Percentiles rank a stretch among this genome's conserved stretches.
These are phyloP conservation scores for Acanthosoma haemorrhoidale DNA, from an alignment of 2,888 invertebrate species.

Conservation along the genomic window DNA sequence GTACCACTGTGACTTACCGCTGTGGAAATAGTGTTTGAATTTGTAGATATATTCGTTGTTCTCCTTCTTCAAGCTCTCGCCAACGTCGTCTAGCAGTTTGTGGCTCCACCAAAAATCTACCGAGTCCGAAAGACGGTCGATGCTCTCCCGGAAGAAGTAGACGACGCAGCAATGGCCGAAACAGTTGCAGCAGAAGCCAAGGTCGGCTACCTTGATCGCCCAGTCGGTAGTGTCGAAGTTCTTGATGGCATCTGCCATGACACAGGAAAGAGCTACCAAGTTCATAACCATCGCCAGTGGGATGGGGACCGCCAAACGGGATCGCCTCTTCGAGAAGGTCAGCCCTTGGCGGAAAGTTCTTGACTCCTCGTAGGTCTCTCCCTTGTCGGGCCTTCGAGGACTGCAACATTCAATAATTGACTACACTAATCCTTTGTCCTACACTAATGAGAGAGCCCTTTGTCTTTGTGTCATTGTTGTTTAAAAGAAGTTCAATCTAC, in stretches of 20 bases:
- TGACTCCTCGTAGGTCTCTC: neutral
- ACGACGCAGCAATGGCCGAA: neutral
- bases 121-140: neutral
- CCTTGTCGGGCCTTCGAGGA: neutral
- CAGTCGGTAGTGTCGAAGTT: neutral
- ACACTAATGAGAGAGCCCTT: too few relatives aligned
- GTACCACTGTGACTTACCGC: neutral
- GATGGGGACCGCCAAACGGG: neutral
- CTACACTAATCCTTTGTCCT: too few relatives aligned
- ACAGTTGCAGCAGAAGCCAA: neutral
- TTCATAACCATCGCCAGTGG: neutral
- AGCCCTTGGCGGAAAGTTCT: neutral
- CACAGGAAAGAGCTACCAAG: neutral
- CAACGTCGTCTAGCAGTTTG: neutral
- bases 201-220: neutral
- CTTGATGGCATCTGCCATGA: neutral
- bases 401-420: too few relatives aligned
- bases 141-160: neutral
- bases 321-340: neutral
- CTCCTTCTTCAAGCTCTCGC: neutral
- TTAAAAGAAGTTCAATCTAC: too few relatives aligned
- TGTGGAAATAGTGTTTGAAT: neutral
- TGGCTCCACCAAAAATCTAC: neutral
- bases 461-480: too few relatives aligned
- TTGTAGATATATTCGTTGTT: neutral